Evolutionary conservation across 2,888 invertebrate genomes (phyloP).

Genomic region (Ophion obscuratus): DNA sequence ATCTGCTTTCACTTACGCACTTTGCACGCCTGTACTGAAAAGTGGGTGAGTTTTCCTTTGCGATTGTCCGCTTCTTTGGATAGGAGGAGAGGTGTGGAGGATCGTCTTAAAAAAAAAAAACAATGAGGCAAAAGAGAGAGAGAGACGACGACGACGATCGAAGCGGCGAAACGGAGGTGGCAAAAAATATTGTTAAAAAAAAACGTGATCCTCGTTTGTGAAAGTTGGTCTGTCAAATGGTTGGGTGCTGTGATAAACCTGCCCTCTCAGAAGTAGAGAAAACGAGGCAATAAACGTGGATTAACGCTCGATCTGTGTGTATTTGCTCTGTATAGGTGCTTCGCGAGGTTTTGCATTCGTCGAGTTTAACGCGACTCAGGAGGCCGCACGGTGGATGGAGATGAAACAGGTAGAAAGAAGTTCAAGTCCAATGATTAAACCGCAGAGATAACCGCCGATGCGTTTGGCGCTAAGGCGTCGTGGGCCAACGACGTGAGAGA

Average conservation of each 20-base stretch:
- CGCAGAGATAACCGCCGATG: conserved; percentile 82
- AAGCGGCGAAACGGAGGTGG: conserved; percentile 73
- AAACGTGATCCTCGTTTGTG: conserved; percentile 71
- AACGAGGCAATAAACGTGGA: conserved; percentile 83
- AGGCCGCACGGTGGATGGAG: conserved; percentile 96
- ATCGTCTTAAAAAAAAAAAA: conserved; percentile 38
- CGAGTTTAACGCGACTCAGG: conserved; percentile 95
- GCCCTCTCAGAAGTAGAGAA: conserved; percentile 84
- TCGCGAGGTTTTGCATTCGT: conserved; percentile 93
- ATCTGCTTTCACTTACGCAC: conserved; percentile 14
- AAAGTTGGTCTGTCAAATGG: conserved; percentile 82
- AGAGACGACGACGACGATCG: conserved; percentile 47
- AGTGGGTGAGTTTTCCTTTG: conserved; percentile 12
- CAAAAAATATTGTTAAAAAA: conserved; percentile 65
- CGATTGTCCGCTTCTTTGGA: conserved; percentile 37
- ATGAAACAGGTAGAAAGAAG: conserved; percentile 91
- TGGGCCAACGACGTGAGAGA: conserved; percentile 78
- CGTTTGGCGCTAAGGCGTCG: conserved; percentile 75
- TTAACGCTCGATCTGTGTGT: conserved; percentile 85
- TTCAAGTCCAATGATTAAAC: conserved; percentile 74
- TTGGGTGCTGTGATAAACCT: conserved; percentile 84
- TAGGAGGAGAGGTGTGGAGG: conserved; percentile 26
- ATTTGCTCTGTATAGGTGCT: conserved; percentile 93
- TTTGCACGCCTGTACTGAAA: conserved; percentile 7
- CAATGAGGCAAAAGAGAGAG: background rate